Evolutionary conservation across 64 coral and sea anemone species (phyloP).

Genomic region (Stichodactyla helianthus): DNA sequence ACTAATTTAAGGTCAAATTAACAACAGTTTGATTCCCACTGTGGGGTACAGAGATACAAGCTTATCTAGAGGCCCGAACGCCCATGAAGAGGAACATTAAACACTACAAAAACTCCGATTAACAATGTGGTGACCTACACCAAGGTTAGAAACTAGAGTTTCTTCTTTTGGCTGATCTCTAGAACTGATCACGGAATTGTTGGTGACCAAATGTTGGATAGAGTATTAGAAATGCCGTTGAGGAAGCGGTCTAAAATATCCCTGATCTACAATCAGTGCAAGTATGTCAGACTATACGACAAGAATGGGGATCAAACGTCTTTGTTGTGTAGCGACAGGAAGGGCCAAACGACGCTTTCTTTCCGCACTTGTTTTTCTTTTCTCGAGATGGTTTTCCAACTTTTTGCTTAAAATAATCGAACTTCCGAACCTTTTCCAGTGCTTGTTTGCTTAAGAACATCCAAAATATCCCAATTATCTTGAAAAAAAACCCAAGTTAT

Average conservation of each 20-base stretch:
- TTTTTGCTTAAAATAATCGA: neutral
- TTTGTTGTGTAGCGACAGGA: neutral
- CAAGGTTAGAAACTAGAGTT: neutral
- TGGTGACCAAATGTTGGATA: neutral
- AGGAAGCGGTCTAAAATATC: neutral
- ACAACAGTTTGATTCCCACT: constrained; percentile 5
- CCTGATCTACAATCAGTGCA: neutral
- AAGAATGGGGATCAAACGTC: neutral
- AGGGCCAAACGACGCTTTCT: neutral
- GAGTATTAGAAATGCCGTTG: too few species aligned
- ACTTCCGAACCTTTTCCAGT: neutral
- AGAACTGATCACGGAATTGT: neutral
- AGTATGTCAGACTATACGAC: neutral
- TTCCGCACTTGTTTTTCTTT: neutral
- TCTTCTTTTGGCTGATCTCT: neutral
- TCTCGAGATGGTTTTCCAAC: neutral
- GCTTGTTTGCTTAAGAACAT: neutral
- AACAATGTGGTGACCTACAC: constrained; percentile 1
- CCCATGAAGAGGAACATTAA: constrained; percentile 7
- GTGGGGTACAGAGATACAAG: constrained; percentile 3
- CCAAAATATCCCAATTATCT: neutral
- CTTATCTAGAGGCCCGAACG: neutral
- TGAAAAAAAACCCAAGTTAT: neutral
- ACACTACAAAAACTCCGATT: constrained; percentile 1
- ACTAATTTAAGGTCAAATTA: constrained; percentile 24